Evolutionary conservation across 35 echinoderm and acorn worm species (phyloP).

Genomic region (Anneissia japonica): DNA sequence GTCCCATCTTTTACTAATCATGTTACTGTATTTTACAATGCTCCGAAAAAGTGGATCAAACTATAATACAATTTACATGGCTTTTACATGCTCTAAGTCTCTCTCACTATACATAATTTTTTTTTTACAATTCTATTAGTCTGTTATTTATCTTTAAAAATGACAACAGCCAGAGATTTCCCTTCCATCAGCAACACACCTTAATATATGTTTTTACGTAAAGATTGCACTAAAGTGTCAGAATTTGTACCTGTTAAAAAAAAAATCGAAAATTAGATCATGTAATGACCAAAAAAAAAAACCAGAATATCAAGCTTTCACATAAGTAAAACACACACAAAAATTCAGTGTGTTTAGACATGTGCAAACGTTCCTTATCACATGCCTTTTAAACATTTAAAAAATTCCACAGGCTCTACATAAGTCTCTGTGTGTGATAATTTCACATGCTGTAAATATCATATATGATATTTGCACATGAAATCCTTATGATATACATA

Average conservation of each 20-base stretch:
- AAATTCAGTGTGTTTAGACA: too few species aligned
- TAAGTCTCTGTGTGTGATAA: too few species aligned
- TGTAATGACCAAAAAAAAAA: too few species aligned
- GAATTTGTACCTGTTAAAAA: not conserved
- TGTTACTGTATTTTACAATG: not conserved
- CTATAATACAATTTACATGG: not conserved
- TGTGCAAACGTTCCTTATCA: too few species aligned
- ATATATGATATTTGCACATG: too few species aligned
- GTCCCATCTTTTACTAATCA: not conserved
- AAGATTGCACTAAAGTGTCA: not conserved
- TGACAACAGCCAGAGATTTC: not conserved
- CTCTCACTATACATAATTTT: not conserved
- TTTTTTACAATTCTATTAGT: not conserved
- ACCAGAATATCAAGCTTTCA: too few species aligned
- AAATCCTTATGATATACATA: too few species aligned
- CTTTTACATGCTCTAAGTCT: not conserved
- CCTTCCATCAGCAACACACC: not conserved
- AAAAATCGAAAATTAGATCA: not conserved
- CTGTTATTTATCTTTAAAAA: not conserved
- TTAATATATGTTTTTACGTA: too few species aligned
- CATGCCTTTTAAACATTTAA: too few species aligned
- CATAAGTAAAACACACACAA: too few species aligned
- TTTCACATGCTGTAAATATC: too few species aligned
- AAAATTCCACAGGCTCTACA: too few species aligned
- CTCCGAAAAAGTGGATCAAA: not conserved